A percentile compares a stretch with the other conserved stretches of the same genome.
Evolutionary conservation across 2,888 invertebrate genomes (phyloP).

Genomic region (Brenthis daphne): DNA sequence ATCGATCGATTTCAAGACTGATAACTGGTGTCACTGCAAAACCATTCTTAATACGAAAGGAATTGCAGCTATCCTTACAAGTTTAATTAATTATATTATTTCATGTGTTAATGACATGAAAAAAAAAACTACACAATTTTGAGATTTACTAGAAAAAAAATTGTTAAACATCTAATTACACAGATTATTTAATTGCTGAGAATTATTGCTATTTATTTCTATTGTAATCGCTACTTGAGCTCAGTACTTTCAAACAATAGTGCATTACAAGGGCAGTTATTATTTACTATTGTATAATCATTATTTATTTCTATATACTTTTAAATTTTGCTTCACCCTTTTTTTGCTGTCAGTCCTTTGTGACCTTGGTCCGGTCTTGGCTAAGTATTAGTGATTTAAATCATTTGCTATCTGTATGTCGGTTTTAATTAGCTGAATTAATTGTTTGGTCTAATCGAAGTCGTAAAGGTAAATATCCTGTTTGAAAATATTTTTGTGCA

Average conservation of each 20-base stretch:
- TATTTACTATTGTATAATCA: conserved; percentile 6
- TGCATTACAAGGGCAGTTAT: conserved; percentile 27
- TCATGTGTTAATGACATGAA: conserved; percentile 2
- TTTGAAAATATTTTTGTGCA: conserved; percentile 3
- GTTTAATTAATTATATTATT: no score
- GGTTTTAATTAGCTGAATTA: conserved; percentile 36
- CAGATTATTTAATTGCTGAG: conserved; percentile 32
- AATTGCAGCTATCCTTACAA: no score
- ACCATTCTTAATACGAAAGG: no score
- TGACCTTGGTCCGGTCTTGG: conserved; percentile 54
- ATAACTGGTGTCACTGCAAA: no score
- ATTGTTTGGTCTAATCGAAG: conserved; percentile 28
- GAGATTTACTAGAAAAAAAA: conserved; percentile 6
- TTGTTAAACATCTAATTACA: conserved; percentile 24
- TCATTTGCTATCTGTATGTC: conserved; percentile 32
- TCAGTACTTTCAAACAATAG: conserved; percentile 32
- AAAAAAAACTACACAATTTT: conserved; percentile 1
- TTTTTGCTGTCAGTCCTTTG: conserved; percentile 39
- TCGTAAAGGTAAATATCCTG: conserved; percentile 6
- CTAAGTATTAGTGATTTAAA: conserved; percentile 44
- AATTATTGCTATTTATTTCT: conserved; percentile 28
- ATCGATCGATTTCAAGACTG: no score
- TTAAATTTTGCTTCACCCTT: conserved; percentile 10
- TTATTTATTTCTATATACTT: conserved; percentile 8
- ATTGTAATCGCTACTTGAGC: conserved; percentile 31